Evolutionary conservation across 2,113 vertebrate genomes (phyloP), one percentile per base, ranked within the genome.

Genomic region (Thryonomys swinderianus): DNA sequence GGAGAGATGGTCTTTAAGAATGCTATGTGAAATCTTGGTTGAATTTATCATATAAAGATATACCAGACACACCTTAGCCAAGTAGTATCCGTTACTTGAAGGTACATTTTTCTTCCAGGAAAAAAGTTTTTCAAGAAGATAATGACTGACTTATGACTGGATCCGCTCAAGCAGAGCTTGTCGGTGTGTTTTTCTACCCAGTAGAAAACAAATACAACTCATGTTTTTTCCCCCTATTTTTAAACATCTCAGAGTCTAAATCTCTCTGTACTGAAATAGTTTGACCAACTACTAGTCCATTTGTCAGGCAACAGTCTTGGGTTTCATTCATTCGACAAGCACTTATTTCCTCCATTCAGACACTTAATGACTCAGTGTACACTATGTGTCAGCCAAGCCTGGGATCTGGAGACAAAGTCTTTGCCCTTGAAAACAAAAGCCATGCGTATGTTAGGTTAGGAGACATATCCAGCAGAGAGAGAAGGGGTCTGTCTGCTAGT

Each of bases 191-290:
- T 66, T 90, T 76, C 21, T 69, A 71, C 61, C 86, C 92, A 37
- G n/a, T n/a, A 4, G 79, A 83, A 95, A 48, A n/a, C 16, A 85
- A 82, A 93, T 90, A 57, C 90, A 79, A 93, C 88, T 45, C 88
- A 61, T 84, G 21, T 5, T 67, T 87, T 84, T 92, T 61, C 25
- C 13, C 2, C 61, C n/a, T 79, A 73, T 67, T 95, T 95, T 95
- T 82, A 88, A 79, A 78, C n/a, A 87, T 85, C 32, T 82, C 78
- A 92, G 48, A 88, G 85, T 85, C 73, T 88, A 88, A 94, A 79
- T 90, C 45, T 95, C 34, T 90, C 62, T 32, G 27, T 69, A n/a
- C 30, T 74, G 67, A 95, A 89, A 91, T 94, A 67, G 14, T 79
- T 86, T 69, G 93, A 10, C 53, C 57, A 90, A 79, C 12, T 13